phyloP scores from a whole-genome alignment of 2,888 invertebrate genomes.

The Ormyrus nitidulus region DNA sequence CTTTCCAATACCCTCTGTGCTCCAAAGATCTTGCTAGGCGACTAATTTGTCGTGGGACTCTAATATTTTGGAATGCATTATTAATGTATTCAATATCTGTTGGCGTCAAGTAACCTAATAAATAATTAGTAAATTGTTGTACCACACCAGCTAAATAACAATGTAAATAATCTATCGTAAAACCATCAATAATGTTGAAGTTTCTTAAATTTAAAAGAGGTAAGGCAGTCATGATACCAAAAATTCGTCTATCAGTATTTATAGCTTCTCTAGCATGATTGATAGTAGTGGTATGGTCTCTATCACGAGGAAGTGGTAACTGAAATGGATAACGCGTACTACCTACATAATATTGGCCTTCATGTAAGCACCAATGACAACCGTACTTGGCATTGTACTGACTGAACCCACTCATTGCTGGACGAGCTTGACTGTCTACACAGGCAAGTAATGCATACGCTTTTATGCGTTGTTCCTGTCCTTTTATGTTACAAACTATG shows the following conservation, averaged over 20 bases:
- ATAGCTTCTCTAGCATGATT: neutral
- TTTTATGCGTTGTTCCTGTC: constrained; percentile 11
- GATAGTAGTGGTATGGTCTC: neutral
- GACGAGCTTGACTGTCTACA: constrained; percentile 29
- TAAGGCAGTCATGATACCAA: constrained; percentile 42
- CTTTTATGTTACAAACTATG: constrained; percentile 17
- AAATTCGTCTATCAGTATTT: constrained; percentile 17
- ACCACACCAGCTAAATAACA: constrained; percentile 25
- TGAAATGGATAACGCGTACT: constrained; percentile 11
- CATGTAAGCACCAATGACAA: constrained; percentile 41
- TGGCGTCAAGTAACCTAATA: neutral
- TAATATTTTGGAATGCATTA: neutral
- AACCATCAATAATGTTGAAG: constrained; percentile 49
- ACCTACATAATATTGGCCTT: constrained; percentile 11
- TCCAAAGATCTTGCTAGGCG: neutral
- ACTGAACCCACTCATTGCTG: constrained; percentile 22
- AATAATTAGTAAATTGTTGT: constrained; percentile 33
- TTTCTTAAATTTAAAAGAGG: constrained; percentile 40
- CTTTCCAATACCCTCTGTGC: neutral
- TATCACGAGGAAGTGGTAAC: neutral
- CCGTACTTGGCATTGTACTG: constrained; percentile 37
- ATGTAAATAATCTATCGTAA: constrained; percentile 49
- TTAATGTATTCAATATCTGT: neutral
- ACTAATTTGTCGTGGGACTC: neutral
- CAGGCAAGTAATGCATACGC: constrained; percentile 15